These are phyloP conservation scores for Hybos culiciformis DNA, from an alignment of 2,888 invertebrate genomes.

Conservation along the genomic window DNA sequence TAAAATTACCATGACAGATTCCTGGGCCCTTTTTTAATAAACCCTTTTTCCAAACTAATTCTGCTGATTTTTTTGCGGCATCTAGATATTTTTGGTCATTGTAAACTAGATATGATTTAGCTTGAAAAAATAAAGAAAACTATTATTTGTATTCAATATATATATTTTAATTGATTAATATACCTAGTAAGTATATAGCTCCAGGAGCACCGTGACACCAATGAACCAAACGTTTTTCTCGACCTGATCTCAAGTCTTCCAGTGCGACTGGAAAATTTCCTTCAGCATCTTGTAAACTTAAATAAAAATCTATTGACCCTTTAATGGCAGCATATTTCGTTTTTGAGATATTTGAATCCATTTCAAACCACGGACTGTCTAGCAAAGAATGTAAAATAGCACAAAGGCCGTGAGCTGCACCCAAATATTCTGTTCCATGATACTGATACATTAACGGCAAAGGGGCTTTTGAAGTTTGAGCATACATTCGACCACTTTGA, in stretches of 20 bases:
- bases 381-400: slow-evolving; percentile 52
- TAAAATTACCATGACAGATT: slow-evolving; percentile 77
- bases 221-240: slow-evolving; percentile 58
- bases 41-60: slow-evolving; percentile 71
- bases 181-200: slow-evolving; percentile 53
- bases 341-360: slow-evolving; percentile 22
- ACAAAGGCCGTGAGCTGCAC: slow-evolving; percentile 52
- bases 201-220: slow-evolving; percentile 90
- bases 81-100: slow-evolving; percentile 57
- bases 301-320: slow-evolving; percentile 48
- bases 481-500: slow-evolving; percentile 56
- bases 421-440: slow-evolving; percentile 36
- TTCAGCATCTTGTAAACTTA: slow-evolving; percentile 44
- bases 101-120: slow-evolving; percentile 62
- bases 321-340: slow-evolving; percentile 46
- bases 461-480: slow-evolving; percentile 41
- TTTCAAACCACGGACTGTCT: slow-evolving; percentile 38
- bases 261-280: slow-evolving; percentile 67
- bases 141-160: no score
- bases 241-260: slow-evolving; percentile 43
- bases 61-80: slow-evolving; percentile 53
- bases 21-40: slow-evolving; percentile 77
- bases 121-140: no score
- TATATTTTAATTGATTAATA: no score
- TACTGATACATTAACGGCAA: slow-evolving; percentile 64